Conservation (phyloP, 2,797 vertebrate genomes). For the Galaxias olidus region DNA sequence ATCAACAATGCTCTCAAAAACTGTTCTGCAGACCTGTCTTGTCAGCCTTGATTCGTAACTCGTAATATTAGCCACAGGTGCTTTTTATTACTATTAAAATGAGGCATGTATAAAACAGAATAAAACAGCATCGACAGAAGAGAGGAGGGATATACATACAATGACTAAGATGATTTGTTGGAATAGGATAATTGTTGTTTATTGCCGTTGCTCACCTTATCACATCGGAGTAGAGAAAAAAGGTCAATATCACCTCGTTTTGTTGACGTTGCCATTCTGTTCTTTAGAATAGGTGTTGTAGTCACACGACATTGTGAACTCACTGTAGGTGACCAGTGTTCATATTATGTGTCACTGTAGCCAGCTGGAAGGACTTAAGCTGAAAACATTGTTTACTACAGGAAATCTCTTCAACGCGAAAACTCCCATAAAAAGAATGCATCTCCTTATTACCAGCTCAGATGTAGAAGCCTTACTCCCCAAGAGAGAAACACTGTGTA, state of each 20-base stretch:
- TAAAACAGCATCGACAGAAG: too few species aligned
- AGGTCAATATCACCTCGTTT: too few species aligned
- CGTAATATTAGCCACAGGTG: too few species aligned
- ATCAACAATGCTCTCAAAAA: not conserved
- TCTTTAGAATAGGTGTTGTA: not conserved
- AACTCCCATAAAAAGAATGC: conserved; percentile 9
- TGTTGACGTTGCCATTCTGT: too few species aligned
- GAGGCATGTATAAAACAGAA: too few species aligned
- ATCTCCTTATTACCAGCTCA: conserved; percentile 22
- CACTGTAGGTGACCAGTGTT: conserved; percentile 10
- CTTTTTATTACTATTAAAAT: too few species aligned
- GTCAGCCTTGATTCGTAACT: too few species aligned
- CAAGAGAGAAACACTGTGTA: conserved; percentile 30
- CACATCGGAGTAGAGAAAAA: too few species aligned
- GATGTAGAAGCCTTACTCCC: conserved; percentile 34
- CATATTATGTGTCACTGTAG: conserved; percentile 6
- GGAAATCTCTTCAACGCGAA: conserved; percentile 8
- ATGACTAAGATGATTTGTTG: too few species aligned
- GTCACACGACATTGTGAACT: conserved; percentile 12
- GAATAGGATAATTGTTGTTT: too few species aligned
- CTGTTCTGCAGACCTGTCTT: not conserved
- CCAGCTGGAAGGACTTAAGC: conserved; percentile 5
- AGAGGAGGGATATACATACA: too few species aligned
- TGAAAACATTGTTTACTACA: conserved; percentile 1
- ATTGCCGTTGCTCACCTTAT: too few species aligned